phyloP scores from a whole-genome alignment of 1,140 invertebrate genomes.

The Drosophila parvula region DNA sequence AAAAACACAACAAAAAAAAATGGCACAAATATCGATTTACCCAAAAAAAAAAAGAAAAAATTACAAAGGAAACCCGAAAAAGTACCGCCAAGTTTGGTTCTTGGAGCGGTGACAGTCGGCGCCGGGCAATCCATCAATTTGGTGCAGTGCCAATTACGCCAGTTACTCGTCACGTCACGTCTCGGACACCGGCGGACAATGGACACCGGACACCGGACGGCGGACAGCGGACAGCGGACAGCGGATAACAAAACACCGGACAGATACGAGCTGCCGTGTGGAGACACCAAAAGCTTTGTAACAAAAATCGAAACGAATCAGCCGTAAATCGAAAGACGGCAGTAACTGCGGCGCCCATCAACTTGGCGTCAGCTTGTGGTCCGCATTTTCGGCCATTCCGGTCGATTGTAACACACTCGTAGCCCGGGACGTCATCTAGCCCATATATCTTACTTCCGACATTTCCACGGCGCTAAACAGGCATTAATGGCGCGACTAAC shows the following conservation, averaged over 20 bases:
- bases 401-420: not conserved
- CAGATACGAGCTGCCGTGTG: constrained; percentile 46
- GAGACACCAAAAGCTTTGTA: constrained; percentile 39
- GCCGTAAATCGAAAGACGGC: constrained; percentile 39
- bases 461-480: constrained; percentile 38
- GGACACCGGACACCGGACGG: constrained; percentile 15
- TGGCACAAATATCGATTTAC: constrained; percentile 78
- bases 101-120: constrained; percentile 68
- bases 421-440: constrained; percentile 30
- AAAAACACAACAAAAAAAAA: constrained; percentile 57
- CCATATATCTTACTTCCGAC: constrained; percentile 53
- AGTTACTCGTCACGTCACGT: constrained; percentile 73
- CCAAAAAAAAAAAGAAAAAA: constrained; percentile 45
- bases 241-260: constrained; percentile 18
- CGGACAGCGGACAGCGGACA: constrained; percentile 18
- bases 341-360: constrained; percentile 34
- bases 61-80: constrained; percentile 63
- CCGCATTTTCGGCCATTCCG: constrained; percentile 11
- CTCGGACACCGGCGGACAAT: constrained; percentile 34
- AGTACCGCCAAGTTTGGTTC: constrained; percentile 62
- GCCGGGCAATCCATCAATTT: constrained; percentile 77
- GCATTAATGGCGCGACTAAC: constrained; percentile 48
- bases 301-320: constrained; percentile 37
- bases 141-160: constrained; percentile 72
- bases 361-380: constrained; percentile 33